Conservation (phyloP, 1,140 invertebrate genomes). For the Sinella curviseta region DNA sequence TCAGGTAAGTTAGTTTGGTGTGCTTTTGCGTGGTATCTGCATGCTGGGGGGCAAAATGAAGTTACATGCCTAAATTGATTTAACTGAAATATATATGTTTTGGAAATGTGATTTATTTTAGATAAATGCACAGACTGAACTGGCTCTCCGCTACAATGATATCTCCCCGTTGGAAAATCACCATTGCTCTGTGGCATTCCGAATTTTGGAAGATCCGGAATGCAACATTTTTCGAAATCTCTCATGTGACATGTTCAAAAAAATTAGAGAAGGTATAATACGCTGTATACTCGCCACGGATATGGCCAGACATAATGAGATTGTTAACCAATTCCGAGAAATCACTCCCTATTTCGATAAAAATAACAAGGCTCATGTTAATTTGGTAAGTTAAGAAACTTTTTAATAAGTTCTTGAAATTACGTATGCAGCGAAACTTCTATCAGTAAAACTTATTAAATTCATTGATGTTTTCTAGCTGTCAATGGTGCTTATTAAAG, state of each 20-base stretch:
- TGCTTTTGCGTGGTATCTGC: too few relatives aligned
- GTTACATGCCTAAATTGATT: too few relatives aligned
- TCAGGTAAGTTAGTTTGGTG: slow-evolving; percentile 63
- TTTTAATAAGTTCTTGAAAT: not conserved
- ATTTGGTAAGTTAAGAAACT: slow-evolving; percentile 65
- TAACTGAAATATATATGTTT: too few relatives aligned
- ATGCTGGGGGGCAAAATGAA: too few relatives aligned
- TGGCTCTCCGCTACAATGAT: slow-evolving; percentile 84
- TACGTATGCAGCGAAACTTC: not conserved
- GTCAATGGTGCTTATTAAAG: slow-evolving; percentile 82
- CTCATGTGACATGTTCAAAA: slow-evolving; percentile 63
- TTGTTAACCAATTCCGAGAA: slow-evolving; percentile 74
- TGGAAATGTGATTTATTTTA: too few relatives aligned
- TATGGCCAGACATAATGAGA: slow-evolving; percentile 82
- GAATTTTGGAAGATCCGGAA: slow-evolving; percentile 72
- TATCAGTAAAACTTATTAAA: not conserved
- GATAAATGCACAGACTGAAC: slow-evolving; percentile 81
- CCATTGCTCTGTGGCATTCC: slow-evolving; percentile 83
- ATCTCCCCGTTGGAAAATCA: slow-evolving; percentile 87
- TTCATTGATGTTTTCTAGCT: slow-evolving; percentile 60
- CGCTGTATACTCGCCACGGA: slow-evolving; percentile 82
- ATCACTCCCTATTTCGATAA: slow-evolving; percentile 72
- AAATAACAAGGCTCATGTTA: slow-evolving; percentile 72
- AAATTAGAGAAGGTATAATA: slow-evolving; percentile 77
- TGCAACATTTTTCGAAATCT: slow-evolving; percentile 77